A percentile compares a stretch with the other conserved stretches of the same genome.
These are phyloP conservation scores for Drosophila ironensis DNA, from an alignment of 1,140 invertebrate genomes.

Conservation along the genomic window DNA sequence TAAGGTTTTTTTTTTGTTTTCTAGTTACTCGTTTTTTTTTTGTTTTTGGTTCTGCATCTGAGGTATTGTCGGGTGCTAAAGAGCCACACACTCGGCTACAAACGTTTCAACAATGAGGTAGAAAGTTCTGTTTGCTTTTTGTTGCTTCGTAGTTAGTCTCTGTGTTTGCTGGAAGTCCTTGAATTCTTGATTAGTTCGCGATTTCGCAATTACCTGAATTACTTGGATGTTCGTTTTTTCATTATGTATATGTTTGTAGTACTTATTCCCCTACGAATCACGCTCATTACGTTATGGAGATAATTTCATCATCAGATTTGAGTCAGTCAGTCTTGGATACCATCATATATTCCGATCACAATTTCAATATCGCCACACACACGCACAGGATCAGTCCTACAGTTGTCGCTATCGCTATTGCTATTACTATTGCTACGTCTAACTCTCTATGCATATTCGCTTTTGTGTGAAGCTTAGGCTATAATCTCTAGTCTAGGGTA, in stretches of 20 bases:
- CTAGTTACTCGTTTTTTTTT: slow-evolving; percentile 19
- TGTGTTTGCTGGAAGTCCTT: slow-evolving; percentile 70
- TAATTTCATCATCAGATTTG: slow-evolving; percentile 27
- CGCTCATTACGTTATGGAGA: slow-evolving; percentile 24
- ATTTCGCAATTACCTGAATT: slow-evolving; percentile 81
- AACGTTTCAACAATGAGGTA: slow-evolving; percentile 75
- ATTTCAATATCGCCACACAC: slow-evolving; percentile 49
- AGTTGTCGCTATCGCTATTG: slow-evolving; percentile 6
- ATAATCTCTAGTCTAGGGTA: slow-evolving; percentile 24
- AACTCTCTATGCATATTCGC: not conserved
- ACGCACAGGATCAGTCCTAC: slow-evolving; percentile 56
- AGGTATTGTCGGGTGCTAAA: slow-evolving; percentile 70
- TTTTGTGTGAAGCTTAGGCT: slow-evolving; percentile 38
- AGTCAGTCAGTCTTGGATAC: slow-evolving; percentile 37
- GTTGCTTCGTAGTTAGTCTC: slow-evolving; percentile 50
- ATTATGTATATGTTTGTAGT: slow-evolving; percentile 8
- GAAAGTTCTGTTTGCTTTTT: slow-evolving; percentile 60
- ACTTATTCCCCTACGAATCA: slow-evolving; percentile 36
- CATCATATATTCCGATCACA: slow-evolving; percentile 39
- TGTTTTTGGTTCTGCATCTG: slow-evolving; percentile 47
- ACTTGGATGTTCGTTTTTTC: slow-evolving; percentile 62
- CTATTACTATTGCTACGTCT: slow-evolving; percentile 13
- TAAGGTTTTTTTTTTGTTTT: not conserved
- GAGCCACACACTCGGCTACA: slow-evolving; percentile 55
- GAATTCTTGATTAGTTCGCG: slow-evolving; percentile 72